A percentile compares a stretch with the other conserved stretches of the same genome.
These are phyloP conservation scores for Mesorhabditis belari DNA, from an alignment of 2,888 invertebrate species.

Conservation along the genomic window DNA sequence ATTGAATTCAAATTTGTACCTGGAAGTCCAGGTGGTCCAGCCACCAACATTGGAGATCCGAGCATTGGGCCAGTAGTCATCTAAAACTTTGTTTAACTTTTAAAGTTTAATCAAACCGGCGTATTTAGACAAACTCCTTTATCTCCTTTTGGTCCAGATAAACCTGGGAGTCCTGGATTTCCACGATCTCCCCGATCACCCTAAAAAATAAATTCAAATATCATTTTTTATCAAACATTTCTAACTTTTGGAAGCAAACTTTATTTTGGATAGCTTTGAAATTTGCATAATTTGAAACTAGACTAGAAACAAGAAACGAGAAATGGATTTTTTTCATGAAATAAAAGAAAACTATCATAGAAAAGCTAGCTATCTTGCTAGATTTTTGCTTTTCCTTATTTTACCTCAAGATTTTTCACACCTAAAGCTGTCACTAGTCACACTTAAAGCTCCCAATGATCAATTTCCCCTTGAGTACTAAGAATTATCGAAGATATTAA, in stretches of 20 bases:
- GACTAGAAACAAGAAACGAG: neutral
- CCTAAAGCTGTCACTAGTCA: too few relatives aligned
- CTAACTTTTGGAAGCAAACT: too few relatives aligned
- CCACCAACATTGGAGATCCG: constrained; percentile 10
- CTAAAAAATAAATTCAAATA: constrained; percentile 7
- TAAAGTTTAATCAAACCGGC: neutral
- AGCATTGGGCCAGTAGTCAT: constrained; percentile 1
- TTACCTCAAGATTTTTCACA: too few relatives aligned
- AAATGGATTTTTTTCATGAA: neutral
- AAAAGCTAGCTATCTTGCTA: too few relatives aligned
- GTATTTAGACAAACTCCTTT: constrained; percentile 8
- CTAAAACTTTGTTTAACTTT: neutral
- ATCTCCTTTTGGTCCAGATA: constrained; percentile 36
- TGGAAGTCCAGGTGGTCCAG: constrained; percentile 45
- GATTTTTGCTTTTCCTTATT: too few relatives aligned
- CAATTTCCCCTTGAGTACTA: too few relatives aligned
- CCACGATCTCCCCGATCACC: constrained; percentile 36
- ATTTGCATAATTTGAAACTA: neutral
- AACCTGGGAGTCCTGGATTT: constrained; percentile 37
- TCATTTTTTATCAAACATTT: too few relatives aligned
- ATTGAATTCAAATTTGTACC: too few relatives aligned
- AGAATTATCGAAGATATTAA: too few relatives aligned
- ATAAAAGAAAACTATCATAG: too few relatives aligned
- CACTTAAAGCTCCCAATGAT: too few relatives aligned
- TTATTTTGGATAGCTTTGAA: neutral